phyloP scores from a whole-genome alignment of 2,888 invertebrate genomes.

The Keiferia lycopersicella region DNA sequence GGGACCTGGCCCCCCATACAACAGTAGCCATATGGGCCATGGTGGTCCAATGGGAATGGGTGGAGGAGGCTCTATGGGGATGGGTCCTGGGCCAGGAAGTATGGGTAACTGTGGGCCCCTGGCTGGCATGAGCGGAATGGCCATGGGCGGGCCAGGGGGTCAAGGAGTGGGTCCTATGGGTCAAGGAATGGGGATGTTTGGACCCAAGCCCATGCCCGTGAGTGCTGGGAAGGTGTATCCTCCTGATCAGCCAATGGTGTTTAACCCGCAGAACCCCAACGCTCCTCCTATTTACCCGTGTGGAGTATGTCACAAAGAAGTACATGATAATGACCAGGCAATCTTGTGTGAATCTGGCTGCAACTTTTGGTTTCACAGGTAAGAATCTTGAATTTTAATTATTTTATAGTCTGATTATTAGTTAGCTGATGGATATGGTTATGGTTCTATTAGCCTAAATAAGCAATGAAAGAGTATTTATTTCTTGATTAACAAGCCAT shows the following conservation, averaged over 20 bases:
- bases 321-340: constrained; percentile 99
- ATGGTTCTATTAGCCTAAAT: no score
- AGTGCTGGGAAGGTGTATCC: constrained; percentile 97
- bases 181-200: constrained; percentile 83
- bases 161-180: constrained; percentile 82
- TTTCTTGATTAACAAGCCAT: no score
- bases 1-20: constrained; percentile 75
- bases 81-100: constrained; percentile 74
- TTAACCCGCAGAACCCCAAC: constrained; percentile 98
- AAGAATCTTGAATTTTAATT: constrained; percentile 38
- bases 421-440: no score
- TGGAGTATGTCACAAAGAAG: constrained; percentile 98
- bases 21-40: constrained; percentile 76
- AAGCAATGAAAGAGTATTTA: no score
- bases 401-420: not conserved
- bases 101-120: constrained; percentile 77
- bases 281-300: constrained; percentile 99
- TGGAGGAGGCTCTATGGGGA: constrained; percentile 71
- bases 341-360: constrained; percentile 98
- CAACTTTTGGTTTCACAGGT: constrained; percentile 99
- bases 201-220: constrained; percentile 94
- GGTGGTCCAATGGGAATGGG: constrained; percentile 79
- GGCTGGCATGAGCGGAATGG: constrained; percentile 79
- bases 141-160: constrained; percentile 77
- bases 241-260: constrained; percentile 97